Evolutionary conservation across 2,113 vertebrate genomes (phyloP), one percentile per base, ranked within the genome.

Genomic region (Microcebus murinus): DNA sequence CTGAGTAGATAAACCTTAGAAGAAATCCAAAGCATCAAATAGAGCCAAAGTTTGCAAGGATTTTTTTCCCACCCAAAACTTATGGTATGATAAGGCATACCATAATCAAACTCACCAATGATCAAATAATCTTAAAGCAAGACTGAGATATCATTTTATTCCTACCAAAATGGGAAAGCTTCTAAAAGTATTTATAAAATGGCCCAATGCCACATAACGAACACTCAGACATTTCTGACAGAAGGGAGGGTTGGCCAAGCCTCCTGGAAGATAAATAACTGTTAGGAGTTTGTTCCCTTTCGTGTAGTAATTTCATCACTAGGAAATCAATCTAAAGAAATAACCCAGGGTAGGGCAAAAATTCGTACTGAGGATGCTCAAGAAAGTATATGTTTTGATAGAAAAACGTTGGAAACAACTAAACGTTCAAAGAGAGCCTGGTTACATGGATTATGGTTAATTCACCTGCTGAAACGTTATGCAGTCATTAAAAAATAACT

Each of bases 401-500:
- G 39, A n/a, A 57, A 95, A 87, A 76, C 73, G 63, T 23, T 82
- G 34, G 48, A 63, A 65, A 84, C 10, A 67, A 67, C 29, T 61
- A 84, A 61, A 48, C 29, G 2, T 77, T 90, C 76, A 63, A 80
- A 59, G 14, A 29, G 68, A 90, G 45, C 17, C 59, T 90, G 31
- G 18, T 85, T 96, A 92, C 84, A 77, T 59, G 71, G 39, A 88
- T 94, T 36, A 73, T 27, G 9, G 8, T 61, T 87, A 74, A 73
- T 79, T 96, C 55, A 88, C 57, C 87, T 88, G 71, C 65, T 88
- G 63, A 92, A 87, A 67, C 34, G 73, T 77, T 77, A 71, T 79
- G 12, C 13, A 85, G 14, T 42, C 88, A 79, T 90, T 94, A 85
- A 94, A 93, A 92, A 90, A 80, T 82, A 52, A 57, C 63, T 96